Evolutionary conservation across 2,797 vertebrate species (phyloP), one percentile per base, ranked within the genome.

Genomic region (Ambastaia sidthimunki): DNA sequence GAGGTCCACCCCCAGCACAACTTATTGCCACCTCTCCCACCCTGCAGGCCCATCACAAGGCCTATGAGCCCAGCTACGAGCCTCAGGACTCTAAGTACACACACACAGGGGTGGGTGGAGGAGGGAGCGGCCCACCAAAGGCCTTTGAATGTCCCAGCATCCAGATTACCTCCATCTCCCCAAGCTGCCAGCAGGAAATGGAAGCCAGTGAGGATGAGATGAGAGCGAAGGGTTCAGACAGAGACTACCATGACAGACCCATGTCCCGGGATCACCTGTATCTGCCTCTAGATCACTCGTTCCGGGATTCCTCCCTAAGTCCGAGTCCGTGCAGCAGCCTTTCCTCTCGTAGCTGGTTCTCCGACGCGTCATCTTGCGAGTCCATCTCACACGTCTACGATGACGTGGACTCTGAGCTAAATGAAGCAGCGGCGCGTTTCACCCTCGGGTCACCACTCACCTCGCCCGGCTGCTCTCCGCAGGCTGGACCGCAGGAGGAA

Each of bases 161-260:
- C 90, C 98, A 99, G 88, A 99, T 99, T 89, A 99, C 98, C 84
- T 99, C 98, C 6, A 99, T 99, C 89, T 99, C 98, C 71, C 98
- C 98, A n/a, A 98, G 96, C 86, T 99, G 98, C 93, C 97, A 97
- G 88, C 98, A 98, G 91, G 98, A 96, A 85, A 94, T 98, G 94
- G 97, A 97, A 89, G 89, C 91, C 85, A 94, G 37, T 63, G 96
- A 96, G 85, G 93, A 94, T 72, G 94, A 95, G 71, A 87, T 96
- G 82, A 93, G 94, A 82, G 91, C 92, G 80, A 97, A 96, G 75
- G 96, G 96, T 81, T 92, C 94, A 82, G 96, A 98, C 86, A 92
- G 95, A 85, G 97, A 98, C 70, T 98, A 95, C 85, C 94, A 95
- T 62, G 96, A 99, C 85, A 95, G 96, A 82, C 96, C 97, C 82